These are phyloP conservation scores for Hestina assimilis DNA, from an alignment of 1,140 invertebrate genomes.

Conservation along the genomic window DNA sequence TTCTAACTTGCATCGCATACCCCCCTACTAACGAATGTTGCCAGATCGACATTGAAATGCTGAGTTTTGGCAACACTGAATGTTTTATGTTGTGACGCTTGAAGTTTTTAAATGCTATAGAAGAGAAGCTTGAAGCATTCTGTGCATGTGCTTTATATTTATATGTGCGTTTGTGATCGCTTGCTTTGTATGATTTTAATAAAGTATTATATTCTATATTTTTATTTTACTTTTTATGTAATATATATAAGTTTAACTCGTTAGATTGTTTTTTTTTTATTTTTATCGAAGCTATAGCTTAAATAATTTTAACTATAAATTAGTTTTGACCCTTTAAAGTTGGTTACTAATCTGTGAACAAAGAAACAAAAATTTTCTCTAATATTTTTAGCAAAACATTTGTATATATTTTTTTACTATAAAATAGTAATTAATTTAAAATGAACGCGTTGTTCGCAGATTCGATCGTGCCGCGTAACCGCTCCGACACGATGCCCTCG, in stretches of 20 bases:
- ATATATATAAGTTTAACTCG: background rate
- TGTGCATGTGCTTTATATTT: slow-evolving; percentile 11
- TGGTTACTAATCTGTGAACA: too few species aligned
- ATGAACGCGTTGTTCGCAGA: slow-evolving; percentile 43
- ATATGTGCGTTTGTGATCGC: slow-evolving; percentile 1
- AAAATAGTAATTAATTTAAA: too few species aligned
- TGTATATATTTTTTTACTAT: too few species aligned
- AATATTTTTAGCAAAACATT: too few species aligned
- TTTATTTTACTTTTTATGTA: slow-evolving; percentile 1
- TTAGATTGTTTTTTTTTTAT: background rate
- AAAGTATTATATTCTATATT: slow-evolving; percentile 2
- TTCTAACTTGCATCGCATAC: slow-evolving; percentile 37
- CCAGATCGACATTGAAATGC: background rate
- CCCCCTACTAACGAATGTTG: slow-evolving; percentile 24
- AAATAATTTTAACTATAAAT: too few species aligned
- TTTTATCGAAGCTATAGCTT: background rate
- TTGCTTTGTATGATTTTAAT: slow-evolving; percentile 5
- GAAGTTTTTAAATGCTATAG: background rate
- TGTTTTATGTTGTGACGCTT: slow-evolving; percentile 10
- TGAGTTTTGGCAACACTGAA: slow-evolving; percentile 6
- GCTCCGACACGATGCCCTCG: slow-evolving; percentile 89
- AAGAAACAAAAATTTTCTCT: too few species aligned
- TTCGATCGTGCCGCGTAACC: slow-evolving; percentile 79
- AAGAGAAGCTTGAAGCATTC: slow-evolving; percentile 1
- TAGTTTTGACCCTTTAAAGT: too few species aligned